These are phyloP conservation scores for Mellilla xanthometata DNA, from an alignment of 2,888 invertebrate genomes.

Conservation along the genomic window DNA sequence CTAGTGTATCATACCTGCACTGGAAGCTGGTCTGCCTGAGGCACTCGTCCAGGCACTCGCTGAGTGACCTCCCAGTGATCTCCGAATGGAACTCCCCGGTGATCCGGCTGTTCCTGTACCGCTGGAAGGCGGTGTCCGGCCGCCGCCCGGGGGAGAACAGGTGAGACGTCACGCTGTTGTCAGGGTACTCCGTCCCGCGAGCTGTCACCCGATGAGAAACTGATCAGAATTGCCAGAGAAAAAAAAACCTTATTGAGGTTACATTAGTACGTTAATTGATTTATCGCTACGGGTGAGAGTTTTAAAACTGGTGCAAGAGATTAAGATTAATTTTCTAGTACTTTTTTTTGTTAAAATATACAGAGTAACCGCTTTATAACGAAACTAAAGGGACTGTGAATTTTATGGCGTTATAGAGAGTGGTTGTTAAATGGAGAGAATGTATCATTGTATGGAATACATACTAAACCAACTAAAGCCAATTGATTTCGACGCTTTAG, in stretches of 20 bases:
- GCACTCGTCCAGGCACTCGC: constrained; percentile 95
- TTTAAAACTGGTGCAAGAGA: no score
- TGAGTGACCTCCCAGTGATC: constrained; percentile 92
- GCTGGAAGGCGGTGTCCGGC: constrained; percentile 94
- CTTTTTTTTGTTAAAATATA: no score
- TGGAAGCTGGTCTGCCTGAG: constrained; percentile 94
- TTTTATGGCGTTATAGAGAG: no score
- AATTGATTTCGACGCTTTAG: no score
- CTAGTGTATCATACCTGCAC: constrained; percentile 91
- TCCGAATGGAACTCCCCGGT: constrained; percentile 95
- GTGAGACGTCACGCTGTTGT: constrained; percentile 93
- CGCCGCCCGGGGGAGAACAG: constrained; percentile 91
- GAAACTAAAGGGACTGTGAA: no score
- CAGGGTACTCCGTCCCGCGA: constrained; percentile 94
- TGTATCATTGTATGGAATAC: no score
- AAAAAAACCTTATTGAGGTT: constrained; percentile 64
- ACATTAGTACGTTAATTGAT: constrained; percentile 41
- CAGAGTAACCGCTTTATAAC: no score
- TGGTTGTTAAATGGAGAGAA: no score
- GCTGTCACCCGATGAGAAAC: constrained; percentile 86
- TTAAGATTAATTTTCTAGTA: no score
- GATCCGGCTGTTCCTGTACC: constrained; percentile 92
- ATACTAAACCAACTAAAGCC: no score
- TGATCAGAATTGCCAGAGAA: constrained; percentile 77
- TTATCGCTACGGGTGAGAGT: not conserved